Percentiles rank a stretch among this genome's conserved stretches.
Evolutionary conservation across 2,888 invertebrate genomes (phyloP).

Genomic region (Pheosia tremula): DNA sequence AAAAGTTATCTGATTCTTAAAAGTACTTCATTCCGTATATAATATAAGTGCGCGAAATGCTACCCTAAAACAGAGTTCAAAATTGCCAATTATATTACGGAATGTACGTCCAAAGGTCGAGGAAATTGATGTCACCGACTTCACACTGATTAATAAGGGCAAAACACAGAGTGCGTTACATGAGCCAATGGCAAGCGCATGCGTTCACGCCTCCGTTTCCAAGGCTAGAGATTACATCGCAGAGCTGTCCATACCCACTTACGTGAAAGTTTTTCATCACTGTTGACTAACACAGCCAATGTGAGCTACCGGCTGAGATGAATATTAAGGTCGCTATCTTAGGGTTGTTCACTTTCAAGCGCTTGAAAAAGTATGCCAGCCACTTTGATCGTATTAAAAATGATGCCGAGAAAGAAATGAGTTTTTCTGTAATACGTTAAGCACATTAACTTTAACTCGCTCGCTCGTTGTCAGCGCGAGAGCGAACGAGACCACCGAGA

Average conservation of each 20-base stretch:
- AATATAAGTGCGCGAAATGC: conserved; percentile 25
- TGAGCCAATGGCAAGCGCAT: conserved; percentile 13
- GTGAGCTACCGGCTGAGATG: too few relatives aligned
- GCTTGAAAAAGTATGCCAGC: too few relatives aligned
- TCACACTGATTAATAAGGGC: conserved; percentile 22
- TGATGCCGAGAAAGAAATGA: too few relatives aligned
- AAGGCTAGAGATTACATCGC: conserved; percentile 10
- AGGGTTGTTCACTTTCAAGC: too few relatives aligned
- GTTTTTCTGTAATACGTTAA: conserved; percentile 26
- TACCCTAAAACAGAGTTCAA: conserved; percentile 14
- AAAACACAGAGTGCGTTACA: conserved; percentile 9
- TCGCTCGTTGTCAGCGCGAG: conserved; percentile 22
- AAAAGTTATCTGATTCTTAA: conserved; percentile 17
- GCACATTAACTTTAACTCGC: conserved; percentile 27
- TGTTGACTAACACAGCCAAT: neutral
- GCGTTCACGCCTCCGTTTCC: conserved; percentile 6
- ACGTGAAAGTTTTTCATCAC: conserved; percentile 5
- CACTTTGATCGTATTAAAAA: too few relatives aligned
- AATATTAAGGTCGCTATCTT: too few relatives aligned
- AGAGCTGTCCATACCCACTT: neutral
- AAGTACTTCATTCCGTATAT: conserved; percentile 21
- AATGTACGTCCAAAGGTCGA: conserved; percentile 23
- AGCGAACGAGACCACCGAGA: conserved; percentile 11
- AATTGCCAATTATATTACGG: conserved; percentile 23
- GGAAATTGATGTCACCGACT: conserved; percentile 23